A percentile compares a stretch with the other conserved stretches of the same genome.
Conservation (phyloP, 2,797 vertebrate species). For the Paramormyrops hopkinsi region DNA sequence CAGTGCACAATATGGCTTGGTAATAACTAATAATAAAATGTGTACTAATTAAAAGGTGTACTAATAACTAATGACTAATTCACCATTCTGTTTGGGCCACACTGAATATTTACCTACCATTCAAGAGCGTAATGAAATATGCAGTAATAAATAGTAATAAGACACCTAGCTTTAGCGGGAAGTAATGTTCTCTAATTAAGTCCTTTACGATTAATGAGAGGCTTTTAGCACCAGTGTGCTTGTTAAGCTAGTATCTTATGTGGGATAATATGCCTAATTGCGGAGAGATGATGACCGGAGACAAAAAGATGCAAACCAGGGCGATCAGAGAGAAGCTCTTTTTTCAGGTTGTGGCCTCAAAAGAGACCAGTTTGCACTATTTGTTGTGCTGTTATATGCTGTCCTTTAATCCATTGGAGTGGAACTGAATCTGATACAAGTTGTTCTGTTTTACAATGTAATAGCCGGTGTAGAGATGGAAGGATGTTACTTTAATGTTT, state of each 20-base stretch:
- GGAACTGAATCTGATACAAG: not conserved
- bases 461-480: not conserved
- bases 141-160: constrained; percentile 35
- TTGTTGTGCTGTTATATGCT: constrained; percentile 8
- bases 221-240: constrained; percentile 41
- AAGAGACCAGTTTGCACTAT: constrained; percentile 55
- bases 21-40: not conserved
- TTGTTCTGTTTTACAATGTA: not conserved
- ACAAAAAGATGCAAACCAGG: constrained; percentile 54
- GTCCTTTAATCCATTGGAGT: not conserved
- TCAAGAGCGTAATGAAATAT: constrained; percentile 30
- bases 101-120: not conserved
- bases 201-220: constrained; percentile 39
- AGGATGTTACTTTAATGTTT: constrained; percentile 1
- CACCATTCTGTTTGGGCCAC: not conserved
- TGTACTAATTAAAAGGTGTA: not conserved
- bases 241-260: constrained; percentile 63
- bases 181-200: constrained; percentile 49
- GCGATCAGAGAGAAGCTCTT: constrained; percentile 54
- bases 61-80: not conserved
- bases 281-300: constrained; percentile 53
- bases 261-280: constrained; percentile 65
- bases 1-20: not conserved
- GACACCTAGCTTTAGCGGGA: constrained; percentile 51
- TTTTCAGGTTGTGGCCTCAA: constrained; percentile 54